Evolutionary conservation across 1,140 invertebrate species (phyloP).

Genomic region (Trypoxylus dichotomus): DNA sequence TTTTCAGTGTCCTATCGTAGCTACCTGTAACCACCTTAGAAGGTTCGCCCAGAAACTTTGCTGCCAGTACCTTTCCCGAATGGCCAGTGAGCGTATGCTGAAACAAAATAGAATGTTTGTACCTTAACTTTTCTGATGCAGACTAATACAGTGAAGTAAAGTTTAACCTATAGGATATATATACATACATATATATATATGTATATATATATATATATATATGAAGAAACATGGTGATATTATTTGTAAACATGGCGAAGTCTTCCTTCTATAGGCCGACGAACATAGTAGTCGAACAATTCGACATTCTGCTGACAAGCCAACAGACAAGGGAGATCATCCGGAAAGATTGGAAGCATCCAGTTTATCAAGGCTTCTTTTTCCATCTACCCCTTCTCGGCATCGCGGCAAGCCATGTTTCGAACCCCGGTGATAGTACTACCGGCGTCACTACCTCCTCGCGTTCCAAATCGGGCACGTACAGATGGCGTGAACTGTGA

Average conservation of each 20-base stretch:
- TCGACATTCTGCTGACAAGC: background rate
- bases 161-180: background rate
- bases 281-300: background rate
- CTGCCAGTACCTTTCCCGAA: slow-evolving; percentile 92
- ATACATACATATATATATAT: background rate
- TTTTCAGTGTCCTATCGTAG: slow-evolving; percentile 94
- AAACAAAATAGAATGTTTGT: slow-evolving; percentile 52
- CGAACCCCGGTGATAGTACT: background rate
- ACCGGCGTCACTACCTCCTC: background rate
- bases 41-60: slow-evolving; percentile 87
- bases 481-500: slow-evolving; percentile 34
- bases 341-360: slow-evolving; percentile 36
- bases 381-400: background rate
- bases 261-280: background rate
- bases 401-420: background rate
- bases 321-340: slow-evolving; percentile 31
- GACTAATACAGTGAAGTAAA: no score
- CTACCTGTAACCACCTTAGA: slow-evolving; percentile 91
- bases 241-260: background rate
- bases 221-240: background rate
- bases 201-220: background rate
- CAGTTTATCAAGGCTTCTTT: background rate
- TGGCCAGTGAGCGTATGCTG: slow-evolving; percentile 97
- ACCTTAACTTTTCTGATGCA: background rate
- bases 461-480: slow-evolving; percentile 32